Conservation (phyloP, 2,113 vertebrate species). For the Dipodomys stephensi region DNA sequence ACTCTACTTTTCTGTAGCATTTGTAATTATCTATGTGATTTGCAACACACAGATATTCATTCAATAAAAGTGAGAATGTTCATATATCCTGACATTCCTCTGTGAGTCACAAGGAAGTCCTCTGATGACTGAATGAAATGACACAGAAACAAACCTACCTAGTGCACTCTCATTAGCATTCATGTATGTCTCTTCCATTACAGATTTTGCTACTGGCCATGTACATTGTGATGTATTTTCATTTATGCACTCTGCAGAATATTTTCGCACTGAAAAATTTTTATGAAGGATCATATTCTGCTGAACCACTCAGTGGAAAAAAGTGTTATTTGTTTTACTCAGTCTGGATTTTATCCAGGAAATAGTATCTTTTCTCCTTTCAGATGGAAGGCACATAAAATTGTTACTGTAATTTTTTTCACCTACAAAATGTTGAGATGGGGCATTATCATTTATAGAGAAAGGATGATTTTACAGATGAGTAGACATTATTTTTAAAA, state of each 20-base stretch:
- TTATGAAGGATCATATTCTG: constrained; percentile 23
- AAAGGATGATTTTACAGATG: constrained; percentile 25
- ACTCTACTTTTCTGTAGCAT: neutral
- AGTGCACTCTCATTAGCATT: constrained; percentile 43
- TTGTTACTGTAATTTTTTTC: constrained; percentile 15
- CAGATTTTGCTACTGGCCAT: constrained; percentile 24
- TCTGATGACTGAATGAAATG: constrained; percentile 38
- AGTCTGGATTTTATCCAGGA: constrained; percentile 30
- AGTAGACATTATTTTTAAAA: constrained; percentile 44
- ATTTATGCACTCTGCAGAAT: neutral
- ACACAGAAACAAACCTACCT: neutral
- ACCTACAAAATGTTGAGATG: neutral
- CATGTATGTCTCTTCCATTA: neutral
- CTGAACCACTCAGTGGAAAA: constrained; percentile 25
- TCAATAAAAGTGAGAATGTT: constrained; percentile 38
- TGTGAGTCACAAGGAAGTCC: neutral
- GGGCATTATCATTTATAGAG: constrained; percentile 58
- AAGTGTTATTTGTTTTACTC: constrained; percentile 20
- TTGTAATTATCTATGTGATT: neutral
- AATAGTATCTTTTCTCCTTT: constrained; percentile 30
- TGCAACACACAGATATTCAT: neutral
- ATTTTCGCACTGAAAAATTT: neutral
- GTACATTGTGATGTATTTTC: neutral
- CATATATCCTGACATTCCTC: neutral
- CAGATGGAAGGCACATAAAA: neutral